Base-by-base conservation (phyloP, 1,140 invertebrate species). In the Drosophila kepulauana region DNA sequence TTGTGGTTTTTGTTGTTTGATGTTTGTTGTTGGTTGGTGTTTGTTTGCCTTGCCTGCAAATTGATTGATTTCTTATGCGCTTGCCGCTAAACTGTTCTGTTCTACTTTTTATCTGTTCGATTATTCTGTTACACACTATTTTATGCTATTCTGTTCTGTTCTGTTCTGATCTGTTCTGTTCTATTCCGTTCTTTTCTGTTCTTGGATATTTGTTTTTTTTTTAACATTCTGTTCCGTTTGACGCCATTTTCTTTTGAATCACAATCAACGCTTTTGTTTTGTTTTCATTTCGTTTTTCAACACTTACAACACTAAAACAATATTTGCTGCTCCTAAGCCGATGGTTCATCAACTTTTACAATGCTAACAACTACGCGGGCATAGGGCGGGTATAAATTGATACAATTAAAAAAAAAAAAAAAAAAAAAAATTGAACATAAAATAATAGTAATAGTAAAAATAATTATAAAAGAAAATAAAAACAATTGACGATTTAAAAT, bases 211-310 rank as follows among this genome's bases (percentile, higher is more conserved):
- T 33, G 30, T 33, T 63, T 79, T 49, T 66, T 25, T 72, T 20
- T 41, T n/a, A 41, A 11, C 38, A 16, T 25, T 66, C 70, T 66
- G 33, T 63, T 82, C 30, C 46, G 51, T 49, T 59, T 65, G 45
- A 78, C 79, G 75, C 75, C 70, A 72, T 80, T 56, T 63, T 43
- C 41, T 65, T 59, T 75, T 62, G 63, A 85, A 91, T 90, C 86
- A 86, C 86, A 90, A 91, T 90, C 77, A 87, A 87, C 87, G 86
- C 82, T 91, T 82, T 77, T 77, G 43, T 67, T 68, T 71, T 16
- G 7, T 67, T 51, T 76, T 72, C 58, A 38, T 69, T 56, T 73
- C 49, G 46, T 25, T 20, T 33, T 61, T 76, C 52, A 82, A 84
- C 81, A 84, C 80, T 77, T 79, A 76, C 51, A 77, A 73, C 63